phyloP scores from a whole-genome alignment of 2,797 vertebrate species.

The Chloroceryle inda region DNA sequence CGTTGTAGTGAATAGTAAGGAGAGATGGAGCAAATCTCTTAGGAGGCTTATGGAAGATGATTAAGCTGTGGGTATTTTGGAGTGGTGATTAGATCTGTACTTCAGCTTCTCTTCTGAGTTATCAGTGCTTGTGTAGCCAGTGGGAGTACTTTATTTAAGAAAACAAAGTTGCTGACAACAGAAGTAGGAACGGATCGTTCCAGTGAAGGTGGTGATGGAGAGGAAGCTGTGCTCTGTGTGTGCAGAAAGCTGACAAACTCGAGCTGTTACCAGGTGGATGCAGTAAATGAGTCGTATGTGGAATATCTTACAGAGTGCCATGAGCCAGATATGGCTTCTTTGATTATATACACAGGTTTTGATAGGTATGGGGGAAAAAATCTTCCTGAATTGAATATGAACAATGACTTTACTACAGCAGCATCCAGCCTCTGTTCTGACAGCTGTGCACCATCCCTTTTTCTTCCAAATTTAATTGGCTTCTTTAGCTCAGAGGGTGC shows the following conservation, averaged over 20 bases:
- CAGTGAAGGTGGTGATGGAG: constrained; percentile 23
- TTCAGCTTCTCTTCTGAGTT: neutral
- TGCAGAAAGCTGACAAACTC: neutral
- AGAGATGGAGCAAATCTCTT: neutral
- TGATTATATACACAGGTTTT: neutral
- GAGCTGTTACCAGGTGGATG: neutral
- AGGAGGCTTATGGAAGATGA: neutral
- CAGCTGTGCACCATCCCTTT: rapidly evolving
- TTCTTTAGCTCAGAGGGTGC: neutral
- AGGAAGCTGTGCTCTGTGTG: neutral
- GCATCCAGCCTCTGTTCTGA: neutral
- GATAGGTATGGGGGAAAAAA: neutral
- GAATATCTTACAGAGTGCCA: neutral
- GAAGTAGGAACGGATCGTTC: neutral
- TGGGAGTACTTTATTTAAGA: neutral
- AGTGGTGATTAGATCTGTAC: neutral
- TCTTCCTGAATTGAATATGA: neutral
- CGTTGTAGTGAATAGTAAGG: neutral
- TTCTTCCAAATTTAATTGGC: neutral
- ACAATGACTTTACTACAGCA: neutral
- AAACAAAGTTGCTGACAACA: constrained; percentile 4
- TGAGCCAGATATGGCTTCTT: neutral
- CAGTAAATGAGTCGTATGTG: neutral
- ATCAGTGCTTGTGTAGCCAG: neutral
- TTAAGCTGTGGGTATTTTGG: neutral